phyloP scores from a whole-genome alignment of 2,113 vertebrate species.

The Chrysemys picta region DNA sequence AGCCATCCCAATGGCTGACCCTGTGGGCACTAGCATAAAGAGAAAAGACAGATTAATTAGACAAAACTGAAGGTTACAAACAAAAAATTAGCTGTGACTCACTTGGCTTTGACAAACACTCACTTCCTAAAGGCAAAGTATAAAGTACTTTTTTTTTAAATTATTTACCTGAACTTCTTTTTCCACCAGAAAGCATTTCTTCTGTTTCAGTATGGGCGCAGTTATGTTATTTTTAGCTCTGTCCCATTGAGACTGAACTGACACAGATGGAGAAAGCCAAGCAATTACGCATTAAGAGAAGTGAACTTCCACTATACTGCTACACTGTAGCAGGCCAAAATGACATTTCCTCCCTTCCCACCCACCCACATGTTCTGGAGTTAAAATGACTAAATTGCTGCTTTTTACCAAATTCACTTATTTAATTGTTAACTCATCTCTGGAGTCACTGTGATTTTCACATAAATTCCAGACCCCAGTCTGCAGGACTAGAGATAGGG shows the following conservation, averaged over 20 bases:
- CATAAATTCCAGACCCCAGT: not conserved
- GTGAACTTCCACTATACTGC: fast-evolving
- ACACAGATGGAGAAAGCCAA: not conserved
- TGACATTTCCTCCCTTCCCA: not conserved
- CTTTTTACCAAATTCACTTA: not conserved
- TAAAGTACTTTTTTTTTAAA: not conserved
- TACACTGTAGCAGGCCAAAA: not conserved
- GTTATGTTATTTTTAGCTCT: not conserved
- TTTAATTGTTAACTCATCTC: not conserved
- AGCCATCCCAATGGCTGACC: fast-evolving
- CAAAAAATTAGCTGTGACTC: not conserved
- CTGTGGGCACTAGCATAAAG: not conserved
- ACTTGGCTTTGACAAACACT: not conserved
- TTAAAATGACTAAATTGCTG: not conserved
- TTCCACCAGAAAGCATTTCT: not conserved
- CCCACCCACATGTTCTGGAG: not conserved
- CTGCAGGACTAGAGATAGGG: not conserved
- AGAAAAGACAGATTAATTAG: not conserved
- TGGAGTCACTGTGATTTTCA: not conserved
- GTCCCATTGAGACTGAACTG: not conserved
- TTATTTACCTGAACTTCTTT: not conserved
- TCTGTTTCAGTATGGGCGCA: not conserved
- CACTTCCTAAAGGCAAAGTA: not conserved
- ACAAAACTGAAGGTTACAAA: not conserved
- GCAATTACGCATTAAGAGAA: fast-evolving